These are phyloP conservation scores for Gadopsis bispinosus DNA, from an alignment of 2,797 vertebrate genomes.

Conservation along the genomic window DNA sequence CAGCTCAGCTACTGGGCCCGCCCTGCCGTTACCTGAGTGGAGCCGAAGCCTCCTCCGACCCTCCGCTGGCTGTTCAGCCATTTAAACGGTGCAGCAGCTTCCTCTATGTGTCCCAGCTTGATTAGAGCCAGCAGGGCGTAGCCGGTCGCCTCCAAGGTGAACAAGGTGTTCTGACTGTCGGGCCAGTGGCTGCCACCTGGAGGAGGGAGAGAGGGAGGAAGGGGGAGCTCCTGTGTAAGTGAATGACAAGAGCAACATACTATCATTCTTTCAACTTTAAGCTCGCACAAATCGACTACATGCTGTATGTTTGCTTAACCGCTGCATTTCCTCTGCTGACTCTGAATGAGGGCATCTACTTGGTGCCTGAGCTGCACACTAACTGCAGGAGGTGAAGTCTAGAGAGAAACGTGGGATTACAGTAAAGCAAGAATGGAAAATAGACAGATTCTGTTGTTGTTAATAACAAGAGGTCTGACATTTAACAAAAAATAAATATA, in stretches of 20 bases:
- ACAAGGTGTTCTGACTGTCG: conserved; percentile 71
- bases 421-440: background rate
- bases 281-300: background rate
- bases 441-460: background rate
- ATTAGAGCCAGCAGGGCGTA: conserved; percentile 84
- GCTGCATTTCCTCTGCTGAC: background rate
- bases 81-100: conserved; percentile 72
- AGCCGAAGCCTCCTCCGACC: conserved; percentile 80
- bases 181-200: conserved; percentile 79
- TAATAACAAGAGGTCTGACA: background rate
- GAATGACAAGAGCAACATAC: background rate
- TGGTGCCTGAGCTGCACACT: background rate
- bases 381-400: background rate
- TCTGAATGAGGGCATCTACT: background rate
- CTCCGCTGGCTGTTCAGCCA: conserved; percentile 82
- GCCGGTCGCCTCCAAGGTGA: conserved; percentile 83
- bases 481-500: background rate
- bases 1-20: background rate
- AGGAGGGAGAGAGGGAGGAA: background rate
- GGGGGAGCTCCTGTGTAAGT: background rate
- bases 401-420: background rate
- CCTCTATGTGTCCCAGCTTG: conserved; percentile 67
- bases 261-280: background rate
- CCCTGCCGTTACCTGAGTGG: conserved; percentile 81
- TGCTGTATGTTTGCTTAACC: background rate